Conservation (phyloP, 2,888 invertebrate genomes). For the Gari tellinella region DNA sequence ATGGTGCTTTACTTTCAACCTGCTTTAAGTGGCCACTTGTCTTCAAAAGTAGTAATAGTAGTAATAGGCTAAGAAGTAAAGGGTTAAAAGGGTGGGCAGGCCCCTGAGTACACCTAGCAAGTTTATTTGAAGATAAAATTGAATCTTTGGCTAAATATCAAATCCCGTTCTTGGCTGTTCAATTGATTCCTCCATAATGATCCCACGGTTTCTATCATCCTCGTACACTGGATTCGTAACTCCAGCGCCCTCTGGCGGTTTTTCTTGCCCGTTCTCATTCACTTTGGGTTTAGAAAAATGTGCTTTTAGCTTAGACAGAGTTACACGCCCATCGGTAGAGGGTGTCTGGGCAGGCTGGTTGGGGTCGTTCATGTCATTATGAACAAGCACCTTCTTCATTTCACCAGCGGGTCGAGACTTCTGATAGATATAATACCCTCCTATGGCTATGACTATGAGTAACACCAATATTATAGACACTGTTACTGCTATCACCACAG, state of each 20-base stretch:
- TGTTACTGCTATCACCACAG: slow-evolving; percentile 62
- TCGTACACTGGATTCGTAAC: slow-evolving; percentile 66
- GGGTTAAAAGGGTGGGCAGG: no score
- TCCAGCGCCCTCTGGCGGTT: slow-evolving; percentile 30
- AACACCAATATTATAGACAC: slow-evolving; percentile 67
- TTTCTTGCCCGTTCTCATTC: slow-evolving; percentile 34
- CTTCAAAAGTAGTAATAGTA: no score
- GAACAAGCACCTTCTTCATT: slow-evolving; percentile 66
- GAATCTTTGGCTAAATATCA: slow-evolving; percentile 20
- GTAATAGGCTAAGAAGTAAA: no score
- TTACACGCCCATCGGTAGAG: slow-evolving; percentile 59
- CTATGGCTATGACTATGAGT: slow-evolving; percentile 52
- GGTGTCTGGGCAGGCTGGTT: slow-evolving; percentile 31
- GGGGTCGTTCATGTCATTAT: slow-evolving; percentile 69
- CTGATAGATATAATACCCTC: slow-evolving; percentile 60
- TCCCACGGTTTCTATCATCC: slow-evolving; percentile 30
- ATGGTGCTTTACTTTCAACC: no score
- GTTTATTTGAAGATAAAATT: no score
- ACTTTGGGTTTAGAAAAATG: slow-evolving; percentile 66
- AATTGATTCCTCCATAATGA: slow-evolving; percentile 53
- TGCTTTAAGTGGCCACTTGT: no score
- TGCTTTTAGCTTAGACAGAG: slow-evolving; percentile 67
- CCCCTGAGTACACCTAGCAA: no score
- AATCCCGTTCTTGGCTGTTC: slow-evolving; percentile 42
- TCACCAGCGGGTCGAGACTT: slow-evolving; percentile 48